These are phyloP conservation scores for Gastrophryne carolinensis DNA, from an alignment of 2,797 vertebrate species.

Conservation along the genomic window DNA sequence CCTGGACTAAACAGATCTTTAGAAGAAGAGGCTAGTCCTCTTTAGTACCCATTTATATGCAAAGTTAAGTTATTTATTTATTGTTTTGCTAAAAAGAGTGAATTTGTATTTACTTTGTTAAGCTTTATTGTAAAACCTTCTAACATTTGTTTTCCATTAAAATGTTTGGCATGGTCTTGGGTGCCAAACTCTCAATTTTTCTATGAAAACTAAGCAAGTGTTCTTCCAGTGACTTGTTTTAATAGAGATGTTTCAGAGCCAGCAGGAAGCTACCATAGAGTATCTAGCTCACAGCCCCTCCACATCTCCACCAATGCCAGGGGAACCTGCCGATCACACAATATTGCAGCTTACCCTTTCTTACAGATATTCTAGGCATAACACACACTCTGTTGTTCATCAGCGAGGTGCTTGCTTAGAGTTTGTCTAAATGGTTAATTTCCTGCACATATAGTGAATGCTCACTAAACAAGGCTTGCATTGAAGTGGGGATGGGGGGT, in stretches of 20 bases:
- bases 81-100: slow-evolving; percentile 45
- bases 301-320: neutral
- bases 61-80: slow-evolving; percentile 62
- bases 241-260: neutral
- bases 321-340: neutral
- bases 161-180: slow-evolving; percentile 35
- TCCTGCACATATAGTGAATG: slow-evolving; percentile 10
- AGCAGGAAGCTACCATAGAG: slow-evolving; percentile 4
- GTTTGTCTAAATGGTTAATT: slow-evolving; percentile 16
- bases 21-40: slow-evolving; percentile 95
- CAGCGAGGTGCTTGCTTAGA: neutral
- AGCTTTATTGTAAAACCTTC: slow-evolving; percentile 33
- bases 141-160: slow-evolving; percentile 40
- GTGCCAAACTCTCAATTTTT: slow-evolving; percentile 43
- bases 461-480: neutral
- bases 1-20: slow-evolving; percentile 89
- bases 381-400: slow-evolving; percentile 12
- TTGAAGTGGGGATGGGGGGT: neutral
- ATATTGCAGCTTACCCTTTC: neutral
- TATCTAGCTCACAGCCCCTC: slow-evolving; percentile 32
- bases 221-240: slow-evolving; percentile 9
- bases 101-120: slow-evolving; percentile 57
- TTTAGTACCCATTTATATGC: slow-evolving; percentile 65
- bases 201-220: slow-evolving; percentile 9
- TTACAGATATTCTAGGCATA: neutral